A percentile compares a stretch with the other conserved stretches of the same genome.
Evolutionary conservation across 2,888 invertebrate species (phyloP).

Genomic region (Callosobruchus maculatus): DNA sequence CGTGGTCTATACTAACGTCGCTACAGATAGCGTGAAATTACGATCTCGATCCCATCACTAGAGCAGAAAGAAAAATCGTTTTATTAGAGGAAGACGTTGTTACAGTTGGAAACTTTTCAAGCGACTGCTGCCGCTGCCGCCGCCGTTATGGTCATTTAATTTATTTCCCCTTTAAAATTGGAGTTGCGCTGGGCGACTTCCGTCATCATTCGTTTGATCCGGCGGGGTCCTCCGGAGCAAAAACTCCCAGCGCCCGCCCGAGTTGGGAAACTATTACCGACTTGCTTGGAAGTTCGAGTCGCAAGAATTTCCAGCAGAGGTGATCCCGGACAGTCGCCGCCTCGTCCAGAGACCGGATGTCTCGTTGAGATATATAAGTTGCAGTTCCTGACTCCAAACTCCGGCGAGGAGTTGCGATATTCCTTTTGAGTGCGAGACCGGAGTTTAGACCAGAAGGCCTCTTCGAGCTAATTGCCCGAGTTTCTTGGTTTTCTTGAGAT

Average conservation of each 20-base stretch:
- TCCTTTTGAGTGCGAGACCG: background rate
- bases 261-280: background rate
- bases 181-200: constrained; percentile 18
- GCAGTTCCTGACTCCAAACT: background rate
- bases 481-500: background rate
- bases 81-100: background rate
- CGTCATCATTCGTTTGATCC: background rate
- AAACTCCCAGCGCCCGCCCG: background rate
- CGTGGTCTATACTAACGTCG: background rate
- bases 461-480: background rate
- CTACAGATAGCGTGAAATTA: background rate
- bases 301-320: background rate
- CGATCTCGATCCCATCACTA: background rate
- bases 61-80: background rate
- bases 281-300: background rate
- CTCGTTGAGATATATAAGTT: background rate
- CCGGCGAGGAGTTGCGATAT: background rate
- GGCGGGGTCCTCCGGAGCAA: constrained; percentile 14
- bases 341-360: background rate
- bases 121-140: constrained; percentile 6
- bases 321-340: background rate
- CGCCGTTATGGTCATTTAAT: constrained; percentile 34
- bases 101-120: background rate
- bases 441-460: background rate
- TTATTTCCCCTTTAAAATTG: constrained; percentile 37